phyloP scores from a whole-genome alignment of 2,113 vertebrate species.

The Pygoscelis antarcticus region DNA sequence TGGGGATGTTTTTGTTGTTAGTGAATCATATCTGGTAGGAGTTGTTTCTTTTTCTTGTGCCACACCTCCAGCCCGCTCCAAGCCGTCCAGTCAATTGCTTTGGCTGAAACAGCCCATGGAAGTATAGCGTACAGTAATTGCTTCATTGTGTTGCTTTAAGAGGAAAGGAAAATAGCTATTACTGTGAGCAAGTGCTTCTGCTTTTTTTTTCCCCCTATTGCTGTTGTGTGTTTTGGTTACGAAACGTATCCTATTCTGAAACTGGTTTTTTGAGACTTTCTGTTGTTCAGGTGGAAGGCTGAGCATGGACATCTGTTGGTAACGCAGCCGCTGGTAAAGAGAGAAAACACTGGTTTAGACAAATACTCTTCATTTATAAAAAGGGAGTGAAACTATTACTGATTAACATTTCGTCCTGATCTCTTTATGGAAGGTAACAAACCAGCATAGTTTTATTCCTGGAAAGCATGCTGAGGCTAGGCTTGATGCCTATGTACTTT shows the following conservation, averaged over 20 bases:
- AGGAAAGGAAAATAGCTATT: conserved; percentile 65
- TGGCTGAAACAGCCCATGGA: not conserved
- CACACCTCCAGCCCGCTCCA: conserved; percentile 21
- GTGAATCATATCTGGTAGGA: conserved; percentile 74
- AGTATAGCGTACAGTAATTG: not conserved
- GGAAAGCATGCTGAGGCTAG: not conserved
- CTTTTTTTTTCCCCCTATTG: not conserved
- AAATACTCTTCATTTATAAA: not conserved
- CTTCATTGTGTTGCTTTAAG: conserved; percentile 60
- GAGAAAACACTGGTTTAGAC: not conserved
- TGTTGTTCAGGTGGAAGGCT: not conserved
- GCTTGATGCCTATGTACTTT: not conserved
- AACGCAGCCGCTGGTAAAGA: not conserved
- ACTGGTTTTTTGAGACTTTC: not conserved
- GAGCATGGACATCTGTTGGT: not conserved
- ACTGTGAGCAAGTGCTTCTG: conserved; percentile 36
- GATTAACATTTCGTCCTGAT: not conserved
- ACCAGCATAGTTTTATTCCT: not conserved
- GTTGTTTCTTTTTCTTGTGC: conserved; percentile 38
- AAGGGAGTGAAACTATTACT: not conserved
- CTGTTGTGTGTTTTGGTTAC: conserved; percentile 8
- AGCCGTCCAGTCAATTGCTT: not conserved
- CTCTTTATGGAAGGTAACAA: not conserved
- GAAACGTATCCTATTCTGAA: not conserved
- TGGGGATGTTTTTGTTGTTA: conserved; percentile 62